Evolutionary conservation across 2,797 vertebrate genomes (phyloP).

Genomic region (Jordanella pulchra): DNA sequence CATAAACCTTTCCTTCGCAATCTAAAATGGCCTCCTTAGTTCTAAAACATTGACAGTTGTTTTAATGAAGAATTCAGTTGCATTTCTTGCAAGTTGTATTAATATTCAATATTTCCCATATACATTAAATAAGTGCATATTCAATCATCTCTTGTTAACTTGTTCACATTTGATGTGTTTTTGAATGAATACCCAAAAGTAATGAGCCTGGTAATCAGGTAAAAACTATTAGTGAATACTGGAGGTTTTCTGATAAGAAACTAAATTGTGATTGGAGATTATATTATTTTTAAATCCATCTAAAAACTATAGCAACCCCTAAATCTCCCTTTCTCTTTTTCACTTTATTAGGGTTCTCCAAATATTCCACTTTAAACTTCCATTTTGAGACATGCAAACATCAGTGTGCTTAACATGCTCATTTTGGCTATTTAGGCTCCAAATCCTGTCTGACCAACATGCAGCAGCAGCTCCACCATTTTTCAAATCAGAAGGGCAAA

Average conservation of each 20-base stretch:
- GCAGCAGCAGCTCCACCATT: too few relatives aligned
- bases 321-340: neutral
- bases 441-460: too few relatives aligned
- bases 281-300: neutral
- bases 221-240: neutral
- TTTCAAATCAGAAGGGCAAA: too few relatives aligned
- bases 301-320: neutral
- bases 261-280: neutral
- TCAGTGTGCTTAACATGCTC: too few relatives aligned
- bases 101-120: neutral
- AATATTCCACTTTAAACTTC: neutral
- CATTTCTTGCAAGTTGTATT: too few relatives aligned
- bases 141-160: too few relatives aligned
- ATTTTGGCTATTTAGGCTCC: too few relatives aligned
- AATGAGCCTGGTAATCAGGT: neutral
- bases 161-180: neutral
- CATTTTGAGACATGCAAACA: neutral
- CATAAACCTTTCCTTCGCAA: too few relatives aligned
- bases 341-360: neutral
- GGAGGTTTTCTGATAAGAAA: neutral
- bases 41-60: too few relatives aligned
- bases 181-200: neutral
- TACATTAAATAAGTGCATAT: neutral
- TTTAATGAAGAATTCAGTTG: too few relatives aligned
- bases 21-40: too few relatives aligned